Conservation (phyloP, 2,888 invertebrate species). For the Epirrhoe alternata region DNA sequence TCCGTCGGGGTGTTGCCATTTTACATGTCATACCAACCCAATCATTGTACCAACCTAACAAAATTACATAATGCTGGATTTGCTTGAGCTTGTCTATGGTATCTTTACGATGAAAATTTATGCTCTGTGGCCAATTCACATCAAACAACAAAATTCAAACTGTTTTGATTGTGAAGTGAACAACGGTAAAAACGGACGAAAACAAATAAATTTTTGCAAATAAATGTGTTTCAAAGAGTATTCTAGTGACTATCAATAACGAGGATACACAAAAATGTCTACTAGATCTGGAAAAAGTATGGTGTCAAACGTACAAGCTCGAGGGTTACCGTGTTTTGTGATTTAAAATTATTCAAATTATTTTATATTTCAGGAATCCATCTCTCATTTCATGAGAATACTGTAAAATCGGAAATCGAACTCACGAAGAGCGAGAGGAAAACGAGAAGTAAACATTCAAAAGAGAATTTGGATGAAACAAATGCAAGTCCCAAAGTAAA, state of each 20-base stretch:
- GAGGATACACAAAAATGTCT: conserved; percentile 57
- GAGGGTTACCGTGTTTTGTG: not conserved
- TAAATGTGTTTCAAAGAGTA: not conserved
- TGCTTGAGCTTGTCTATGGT: not conserved
- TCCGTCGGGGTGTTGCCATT: no score
- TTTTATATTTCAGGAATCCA: conserved; percentile 63
- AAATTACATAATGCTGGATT: no score
- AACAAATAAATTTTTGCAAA: conserved; percentile 43
- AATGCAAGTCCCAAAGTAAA: conserved; percentile 51
- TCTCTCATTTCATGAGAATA: conserved; percentile 54
- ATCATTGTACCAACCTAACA: no score
- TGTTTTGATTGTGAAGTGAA: conserved; percentile 40
- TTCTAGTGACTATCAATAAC: not conserved
- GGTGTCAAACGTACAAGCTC: conserved; percentile 39
- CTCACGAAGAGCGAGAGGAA: conserved; percentile 58
- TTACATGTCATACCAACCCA: no score
- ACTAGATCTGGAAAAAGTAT: conserved; percentile 79
- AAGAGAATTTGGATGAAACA: conserved; percentile 54
- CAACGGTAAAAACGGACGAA: conserved; percentile 50
- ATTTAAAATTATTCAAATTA: not conserved
- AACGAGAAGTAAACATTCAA: conserved; percentile 59
- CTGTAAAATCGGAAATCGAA: conserved; percentile 42
- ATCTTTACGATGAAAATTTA: not conserved
- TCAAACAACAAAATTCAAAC: conserved; percentile 37
- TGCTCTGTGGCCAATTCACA: not conserved